Evolutionary conservation across 2,888 invertebrate genomes (phyloP).

Genomic region (Dinocampus coccinellae): DNA sequence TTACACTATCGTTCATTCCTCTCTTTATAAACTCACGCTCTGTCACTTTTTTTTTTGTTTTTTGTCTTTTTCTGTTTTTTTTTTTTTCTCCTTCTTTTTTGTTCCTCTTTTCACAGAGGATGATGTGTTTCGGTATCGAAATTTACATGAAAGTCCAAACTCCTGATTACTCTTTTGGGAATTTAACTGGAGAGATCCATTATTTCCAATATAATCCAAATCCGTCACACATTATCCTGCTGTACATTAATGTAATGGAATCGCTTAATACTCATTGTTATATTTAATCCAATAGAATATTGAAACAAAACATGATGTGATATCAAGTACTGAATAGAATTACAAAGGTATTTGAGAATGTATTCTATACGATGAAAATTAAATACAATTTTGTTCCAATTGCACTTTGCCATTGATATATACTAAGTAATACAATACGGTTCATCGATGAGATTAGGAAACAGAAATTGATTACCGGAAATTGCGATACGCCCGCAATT

Average conservation of each 20-base stretch:
- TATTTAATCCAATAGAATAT: background rate
- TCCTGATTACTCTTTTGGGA: slow-evolving; percentile 10
- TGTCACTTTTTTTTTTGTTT: background rate
- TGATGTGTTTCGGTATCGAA: background rate
- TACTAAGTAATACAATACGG: background rate
- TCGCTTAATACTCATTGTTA: background rate
- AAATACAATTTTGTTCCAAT: background rate
- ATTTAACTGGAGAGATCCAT: background rate
- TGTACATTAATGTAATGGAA: background rate
- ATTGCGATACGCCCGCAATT: slow-evolving; percentile 8
- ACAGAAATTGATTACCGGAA: background rate
- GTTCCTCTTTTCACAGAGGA: background rate
- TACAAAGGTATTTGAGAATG: background rate
- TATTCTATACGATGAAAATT: background rate
- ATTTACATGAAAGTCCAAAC: background rate
- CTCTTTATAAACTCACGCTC: background rate
- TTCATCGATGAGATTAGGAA: slow-evolving; percentile 15
- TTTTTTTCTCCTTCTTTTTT: too few relatives aligned
- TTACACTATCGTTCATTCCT: background rate
- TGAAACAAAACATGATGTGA: background rate
- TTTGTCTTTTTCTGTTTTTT: slow-evolving; percentile 4
- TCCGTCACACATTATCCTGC: background rate
- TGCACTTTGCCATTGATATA: background rate
- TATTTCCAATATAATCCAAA: background rate
- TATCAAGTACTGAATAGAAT: background rate